phyloP scores from a whole-genome alignment of 2,113 vertebrate genomes.

The Protobothrops flavoviridis region DNA sequence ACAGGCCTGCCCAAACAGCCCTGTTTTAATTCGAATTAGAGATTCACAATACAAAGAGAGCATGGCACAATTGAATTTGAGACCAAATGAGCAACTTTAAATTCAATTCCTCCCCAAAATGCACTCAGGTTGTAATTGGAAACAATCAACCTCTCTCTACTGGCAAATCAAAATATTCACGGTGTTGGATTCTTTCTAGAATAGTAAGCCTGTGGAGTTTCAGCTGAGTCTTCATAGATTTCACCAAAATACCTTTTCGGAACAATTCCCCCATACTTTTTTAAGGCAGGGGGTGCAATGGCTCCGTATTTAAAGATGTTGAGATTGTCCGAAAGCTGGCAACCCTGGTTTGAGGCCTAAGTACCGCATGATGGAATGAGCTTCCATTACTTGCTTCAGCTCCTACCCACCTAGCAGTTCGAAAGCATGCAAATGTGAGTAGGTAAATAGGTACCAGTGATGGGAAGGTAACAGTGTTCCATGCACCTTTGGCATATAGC shows the following conservation, averaged over 20 bases:
- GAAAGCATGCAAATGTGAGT: not conserved
- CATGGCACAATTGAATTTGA: not conserved
- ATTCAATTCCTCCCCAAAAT: not conserved
- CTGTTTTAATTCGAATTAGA: not conserved
- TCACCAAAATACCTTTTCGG: not conserved
- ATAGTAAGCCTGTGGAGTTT: not conserved
- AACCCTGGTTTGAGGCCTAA: not conserved
- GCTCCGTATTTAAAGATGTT: not conserved
- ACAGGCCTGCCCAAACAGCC: not conserved
- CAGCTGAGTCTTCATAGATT: not conserved
- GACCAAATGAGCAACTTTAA: not conserved
- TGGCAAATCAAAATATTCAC: not conserved
- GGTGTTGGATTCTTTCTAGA: not conserved
- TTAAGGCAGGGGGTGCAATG: not conserved
- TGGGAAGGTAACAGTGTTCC: not conserved
- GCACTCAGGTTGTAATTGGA: not conserved
- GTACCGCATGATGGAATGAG: not conserved
- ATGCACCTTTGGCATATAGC: not conserved
- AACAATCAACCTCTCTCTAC: not conserved
- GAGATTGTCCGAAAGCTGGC: not conserved
- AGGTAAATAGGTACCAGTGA: not conserved
- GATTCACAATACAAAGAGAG: not conserved
- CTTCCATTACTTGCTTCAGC: not conserved
- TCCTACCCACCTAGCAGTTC: not conserved
- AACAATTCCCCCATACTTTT: not conserved